These are phyloP conservation scores for Halcyon malimbica DNA, from an alignment of 2,113 vertebrate genomes.

Conservation along the genomic window DNA sequence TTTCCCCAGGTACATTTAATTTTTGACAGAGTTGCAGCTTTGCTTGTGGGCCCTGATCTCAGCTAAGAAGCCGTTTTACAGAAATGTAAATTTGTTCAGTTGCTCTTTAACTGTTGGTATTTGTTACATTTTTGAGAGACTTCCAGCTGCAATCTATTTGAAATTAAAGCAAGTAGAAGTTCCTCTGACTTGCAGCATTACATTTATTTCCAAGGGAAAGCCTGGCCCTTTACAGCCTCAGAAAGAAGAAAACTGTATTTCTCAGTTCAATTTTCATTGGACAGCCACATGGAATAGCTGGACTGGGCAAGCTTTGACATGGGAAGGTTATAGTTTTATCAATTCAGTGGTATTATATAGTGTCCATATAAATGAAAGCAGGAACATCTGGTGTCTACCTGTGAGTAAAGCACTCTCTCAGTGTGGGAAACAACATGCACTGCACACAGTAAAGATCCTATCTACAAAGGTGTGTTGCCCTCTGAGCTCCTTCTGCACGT, in stretches of 20 bases:
- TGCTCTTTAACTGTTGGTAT: background rate
- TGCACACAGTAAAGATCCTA: background rate
- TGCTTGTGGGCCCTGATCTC: background rate
- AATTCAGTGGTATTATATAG: background rate
- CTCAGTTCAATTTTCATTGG: background rate
- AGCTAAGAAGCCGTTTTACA: background rate
- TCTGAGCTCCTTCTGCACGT: background rate
- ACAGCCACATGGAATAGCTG: background rate
- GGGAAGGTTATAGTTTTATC: background rate
- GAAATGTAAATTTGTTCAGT: background rate
- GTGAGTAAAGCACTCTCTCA: background rate
- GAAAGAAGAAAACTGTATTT: background rate
- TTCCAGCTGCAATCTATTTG: background rate
- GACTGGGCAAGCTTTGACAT: background rate
- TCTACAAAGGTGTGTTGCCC: background rate
- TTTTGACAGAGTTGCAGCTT: background rate
- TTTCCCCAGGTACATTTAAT: background rate
- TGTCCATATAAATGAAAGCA: background rate
- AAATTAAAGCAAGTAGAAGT: background rate
- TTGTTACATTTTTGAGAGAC: background rate
- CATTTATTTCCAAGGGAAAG: background rate
- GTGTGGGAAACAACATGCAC: background rate
- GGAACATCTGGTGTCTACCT: background rate
- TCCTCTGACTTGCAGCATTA: background rate
- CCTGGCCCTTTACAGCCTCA: background rate